Evolutionary conservation across 2,113 vertebrate genomes (phyloP), one percentile per base, ranked within the genome.

Genomic region (Ictalurus furcatus): DNA sequence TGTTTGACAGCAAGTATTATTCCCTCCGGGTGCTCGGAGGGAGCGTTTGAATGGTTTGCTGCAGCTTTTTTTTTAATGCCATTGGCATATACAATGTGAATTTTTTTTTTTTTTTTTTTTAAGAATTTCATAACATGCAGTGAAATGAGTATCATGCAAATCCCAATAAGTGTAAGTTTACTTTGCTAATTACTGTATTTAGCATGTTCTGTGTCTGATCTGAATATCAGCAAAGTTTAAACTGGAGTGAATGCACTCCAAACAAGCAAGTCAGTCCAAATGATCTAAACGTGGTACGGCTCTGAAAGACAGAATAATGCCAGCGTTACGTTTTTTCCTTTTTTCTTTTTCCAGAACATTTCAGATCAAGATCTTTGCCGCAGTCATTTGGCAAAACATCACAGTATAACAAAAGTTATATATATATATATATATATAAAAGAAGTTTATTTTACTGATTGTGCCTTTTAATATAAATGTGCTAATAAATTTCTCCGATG

Each of bases 1-100:
- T 28, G 76, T 48, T 34, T 9, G 28, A 48, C 44, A 28, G 48
- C n/a, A 65, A 76, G 59, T 80, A 16, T 79, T 89, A 87, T 61
- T 89, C 81, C 63, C 88, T 87, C 40, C 85, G 73, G 44, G 30
- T 74, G 6, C 14, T 30, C 59, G 61, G 44, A 71, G 84, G 78
- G 71, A 87, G 25, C 28, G 8, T 37, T 61, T 52, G 5, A 61
- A 88, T 58, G 58, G 76, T 63, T 58, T 86, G 78, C 63, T 83
- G 63, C 52, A 65, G 71, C 37, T 78, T 19, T 84, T 25, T 28
- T 25, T 67, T 17, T 67, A 7, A n/a, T 28, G 12, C 16, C 8
- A 0, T 65, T 16, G 58, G 34, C 34, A 83, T 59, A 3, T 40
- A 13, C 16, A 63, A 28, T 5, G 3, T 40, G 8, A 44, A 74